These are phyloP conservation scores for Pogonocherus hispidulus DNA, from an alignment of 2,888 invertebrate species.

Conservation along the genomic window DNA sequence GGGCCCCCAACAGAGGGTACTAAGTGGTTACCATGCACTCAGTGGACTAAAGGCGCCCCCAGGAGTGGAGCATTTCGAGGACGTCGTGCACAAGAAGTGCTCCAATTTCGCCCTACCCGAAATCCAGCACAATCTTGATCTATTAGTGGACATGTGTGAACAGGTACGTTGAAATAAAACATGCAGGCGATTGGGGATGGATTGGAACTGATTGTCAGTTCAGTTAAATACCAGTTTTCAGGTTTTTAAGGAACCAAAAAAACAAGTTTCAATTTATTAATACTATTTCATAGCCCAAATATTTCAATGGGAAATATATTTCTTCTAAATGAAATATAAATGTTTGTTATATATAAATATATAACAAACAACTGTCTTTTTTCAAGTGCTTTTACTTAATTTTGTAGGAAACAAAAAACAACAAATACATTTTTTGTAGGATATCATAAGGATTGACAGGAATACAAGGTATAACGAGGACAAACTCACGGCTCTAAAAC, in stretches of 20 bases:
- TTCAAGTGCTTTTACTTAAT: too few species aligned
- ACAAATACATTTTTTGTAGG: conserved; percentile 67
- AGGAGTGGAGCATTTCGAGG: conserved; percentile 76
- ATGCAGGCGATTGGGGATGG: too few species aligned
- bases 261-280: too few species aligned
- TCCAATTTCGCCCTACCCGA: conserved; percentile 88
- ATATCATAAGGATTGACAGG: conserved; percentile 90
- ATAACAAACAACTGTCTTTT: too few species aligned
- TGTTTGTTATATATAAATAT: too few species aligned
- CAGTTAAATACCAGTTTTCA: too few species aligned
- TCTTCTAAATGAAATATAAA: too few species aligned
- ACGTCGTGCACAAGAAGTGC: conserved; percentile 75
- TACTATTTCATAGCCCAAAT: too few species aligned
- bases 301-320: too few species aligned
- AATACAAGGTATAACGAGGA: conserved; percentile 84
- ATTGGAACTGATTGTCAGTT: too few species aligned
- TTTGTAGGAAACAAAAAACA: too few species aligned
- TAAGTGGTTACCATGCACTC: conserved; percentile 94
- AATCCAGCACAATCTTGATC: conserved; percentile 90
- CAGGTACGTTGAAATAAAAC: conserved; percentile 77
- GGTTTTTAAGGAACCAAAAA: too few species aligned
- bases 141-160: conserved; percentile 93
- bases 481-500: conserved; percentile 81
- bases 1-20: conserved; percentile 92
- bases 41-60: conserved; percentile 75